Evolutionary conservation across 2,797 vertebrate genomes (phyloP).

Genomic region (Argya squamiceps): DNA sequence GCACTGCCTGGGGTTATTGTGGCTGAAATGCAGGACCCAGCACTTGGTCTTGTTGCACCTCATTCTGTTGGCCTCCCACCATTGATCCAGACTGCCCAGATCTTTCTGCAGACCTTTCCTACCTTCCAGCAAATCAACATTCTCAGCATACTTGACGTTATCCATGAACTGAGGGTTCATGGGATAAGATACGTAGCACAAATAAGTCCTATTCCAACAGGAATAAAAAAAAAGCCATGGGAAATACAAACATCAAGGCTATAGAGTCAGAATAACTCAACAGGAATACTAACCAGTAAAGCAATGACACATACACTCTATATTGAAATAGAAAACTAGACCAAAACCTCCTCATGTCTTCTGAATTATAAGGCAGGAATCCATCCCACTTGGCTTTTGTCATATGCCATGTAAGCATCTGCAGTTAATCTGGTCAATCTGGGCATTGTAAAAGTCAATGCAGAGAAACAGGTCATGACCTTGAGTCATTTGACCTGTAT

Average conservation of each 20-base stretch:
- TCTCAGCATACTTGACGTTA: neutral
- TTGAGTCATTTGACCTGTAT: neutral
- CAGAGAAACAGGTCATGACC: neutral
- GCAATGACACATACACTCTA: neutral
- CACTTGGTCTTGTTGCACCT: neutral
- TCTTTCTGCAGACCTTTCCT: neutral
- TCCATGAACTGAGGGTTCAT: neutral
- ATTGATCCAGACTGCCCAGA: neutral
- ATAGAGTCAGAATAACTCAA: neutral
- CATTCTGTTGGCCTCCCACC: rapidly evolving
- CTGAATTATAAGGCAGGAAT: neutral
- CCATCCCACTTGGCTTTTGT: neutral
- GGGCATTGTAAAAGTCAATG: neutral
- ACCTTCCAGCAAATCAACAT: neutral
- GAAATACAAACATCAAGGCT: neutral
- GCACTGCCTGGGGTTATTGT: neutral
- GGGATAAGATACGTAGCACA: rapidly evolving
- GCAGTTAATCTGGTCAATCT: neutral
- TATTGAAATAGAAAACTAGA: neutral
- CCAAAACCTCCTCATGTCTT: neutral
- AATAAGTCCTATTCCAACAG: neutral
- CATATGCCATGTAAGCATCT: neutral
- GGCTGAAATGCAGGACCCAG: neutral
- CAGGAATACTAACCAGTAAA: neutral
- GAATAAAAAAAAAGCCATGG: neutral